phyloP scores from a whole-genome alignment of 2,888 invertebrate genomes.

The Eumacrocentrus americanus region DNA sequence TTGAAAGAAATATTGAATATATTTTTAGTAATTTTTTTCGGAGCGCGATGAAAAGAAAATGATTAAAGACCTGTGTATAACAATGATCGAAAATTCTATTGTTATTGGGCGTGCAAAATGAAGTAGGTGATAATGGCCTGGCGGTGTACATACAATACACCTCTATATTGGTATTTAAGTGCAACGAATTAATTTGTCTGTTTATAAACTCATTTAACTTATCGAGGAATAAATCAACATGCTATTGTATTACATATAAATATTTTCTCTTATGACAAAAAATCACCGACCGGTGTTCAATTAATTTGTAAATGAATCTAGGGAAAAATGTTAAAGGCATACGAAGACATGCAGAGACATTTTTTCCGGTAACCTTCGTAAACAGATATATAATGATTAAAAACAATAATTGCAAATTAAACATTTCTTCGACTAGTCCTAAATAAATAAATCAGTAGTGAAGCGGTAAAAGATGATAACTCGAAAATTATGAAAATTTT shows the following conservation, averaged over 20 bases:
- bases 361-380: no score
- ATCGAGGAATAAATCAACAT: background rate
- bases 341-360: no score
- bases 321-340: no score
- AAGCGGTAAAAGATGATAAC: no score
- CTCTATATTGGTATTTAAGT: conserved; percentile 9
- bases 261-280: background rate
- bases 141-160: conserved; percentile 21
- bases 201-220: conserved; percentile 38
- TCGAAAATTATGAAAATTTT: no score
- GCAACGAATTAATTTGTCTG: conserved; percentile 49
- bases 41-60: background rate
- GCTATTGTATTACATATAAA: background rate
- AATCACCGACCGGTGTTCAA: background rate
- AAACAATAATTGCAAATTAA: no score
- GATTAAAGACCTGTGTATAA: background rate
- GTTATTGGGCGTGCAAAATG: conserved; percentile 39
- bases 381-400: no score
- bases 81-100: conserved; percentile 39
- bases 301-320: background rate
- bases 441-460: no score
- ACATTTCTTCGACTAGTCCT: no score
- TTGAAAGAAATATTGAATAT: background rate
- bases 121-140: conserved; percentile 33
- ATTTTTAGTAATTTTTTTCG: background rate